phyloP scores from a whole-genome alignment of 2,797 vertebrate species.

The Notoglanidium macrostoma region DNA sequence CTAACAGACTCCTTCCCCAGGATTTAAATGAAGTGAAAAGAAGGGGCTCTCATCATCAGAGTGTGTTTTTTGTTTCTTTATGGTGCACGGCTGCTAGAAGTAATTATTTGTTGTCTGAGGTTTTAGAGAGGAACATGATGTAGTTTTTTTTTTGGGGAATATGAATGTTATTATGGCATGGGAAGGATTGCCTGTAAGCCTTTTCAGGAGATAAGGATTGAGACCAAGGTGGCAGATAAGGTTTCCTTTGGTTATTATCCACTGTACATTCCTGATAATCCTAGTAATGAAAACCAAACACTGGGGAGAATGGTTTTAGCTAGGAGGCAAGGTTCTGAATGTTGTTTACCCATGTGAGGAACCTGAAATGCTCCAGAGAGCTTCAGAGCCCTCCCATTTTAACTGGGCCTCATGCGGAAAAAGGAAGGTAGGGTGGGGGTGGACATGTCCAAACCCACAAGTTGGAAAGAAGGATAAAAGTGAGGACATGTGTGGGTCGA shows the following conservation, averaged over 20 bases:
- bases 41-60: not conserved
- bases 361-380: slow-evolving; percentile 31
- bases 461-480: slow-evolving; percentile 25
- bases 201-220: slow-evolving; percentile 30
- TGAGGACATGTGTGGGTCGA: slow-evolving; percentile 40
- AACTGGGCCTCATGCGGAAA: slow-evolving; percentile 38
- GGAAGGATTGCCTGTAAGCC: slow-evolving; percentile 35
- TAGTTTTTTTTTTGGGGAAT: slow-evolving; percentile 42
- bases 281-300: slow-evolving; percentile 51
- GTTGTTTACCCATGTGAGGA: slow-evolving; percentile 16
- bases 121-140: slow-evolving; percentile 32
- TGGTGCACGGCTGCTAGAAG: slow-evolving; percentile 9
- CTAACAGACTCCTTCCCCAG: not conserved
- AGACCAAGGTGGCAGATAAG: slow-evolving; percentile 47
- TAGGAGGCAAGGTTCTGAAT: slow-evolving; percentile 33
- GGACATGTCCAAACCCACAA: slow-evolving; percentile 29
- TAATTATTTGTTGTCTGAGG: slow-evolving; percentile 45
- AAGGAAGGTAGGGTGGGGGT: slow-evolving; percentile 18
- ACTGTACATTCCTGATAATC: slow-evolving; percentile 54
- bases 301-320: slow-evolving; percentile 41
- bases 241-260: slow-evolving; percentile 51
- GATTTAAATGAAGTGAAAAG: slow-evolving; percentile 6
- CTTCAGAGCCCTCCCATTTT: slow-evolving; percentile 34
- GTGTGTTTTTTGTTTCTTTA: slow-evolving; percentile 13
- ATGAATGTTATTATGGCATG: slow-evolving; percentile 38